Evolutionary conservation across 2,888 invertebrate genomes (phyloP).

Genomic region (Bembecia ichneumoniformis): DNA sequence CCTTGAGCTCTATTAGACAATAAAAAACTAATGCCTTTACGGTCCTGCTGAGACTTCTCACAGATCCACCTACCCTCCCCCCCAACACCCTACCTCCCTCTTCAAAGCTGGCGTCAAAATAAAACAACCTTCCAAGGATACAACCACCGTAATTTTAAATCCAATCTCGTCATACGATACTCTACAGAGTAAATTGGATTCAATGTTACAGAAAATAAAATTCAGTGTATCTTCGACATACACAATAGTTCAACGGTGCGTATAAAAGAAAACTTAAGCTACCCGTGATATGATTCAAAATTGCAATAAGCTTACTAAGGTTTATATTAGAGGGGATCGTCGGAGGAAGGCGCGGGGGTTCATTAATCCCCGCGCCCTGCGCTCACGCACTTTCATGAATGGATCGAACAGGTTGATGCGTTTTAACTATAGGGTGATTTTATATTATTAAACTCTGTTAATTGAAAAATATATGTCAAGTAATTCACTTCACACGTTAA

Average conservation of each 20-base stretch:
- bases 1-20: constrained; percentile 64
- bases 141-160: constrained; percentile 62
- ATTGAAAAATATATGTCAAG: not conserved
- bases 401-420: constrained; percentile 71
- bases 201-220: constrained; percentile 18
- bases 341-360: constrained; percentile 34
- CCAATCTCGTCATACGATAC: constrained; percentile 25
- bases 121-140: constrained; percentile 71
- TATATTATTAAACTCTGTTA: not conserved
- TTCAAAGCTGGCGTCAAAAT: constrained; percentile 31
- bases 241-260: constrained; percentile 7
- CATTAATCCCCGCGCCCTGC: constrained; percentile 73
- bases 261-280: constrained; percentile 19
- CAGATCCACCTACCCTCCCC: constrained; percentile 36
- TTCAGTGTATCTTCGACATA: constrained; percentile 17
- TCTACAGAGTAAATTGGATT: constrained; percentile 27
- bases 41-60: constrained; percentile 59
- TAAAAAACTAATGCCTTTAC: constrained; percentile 66
- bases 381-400: constrained; percentile 73
- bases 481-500: too few relatives aligned
- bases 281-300: constrained; percentile 22
- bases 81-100: constrained; percentile 14
- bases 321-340: not conserved
- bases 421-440: constrained; percentile 46
- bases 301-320: constrained; percentile 10